Evolutionary conservation across 2,797 vertebrate genomes (phyloP).

Genomic region (Notolepis coatsorum): DNA sequence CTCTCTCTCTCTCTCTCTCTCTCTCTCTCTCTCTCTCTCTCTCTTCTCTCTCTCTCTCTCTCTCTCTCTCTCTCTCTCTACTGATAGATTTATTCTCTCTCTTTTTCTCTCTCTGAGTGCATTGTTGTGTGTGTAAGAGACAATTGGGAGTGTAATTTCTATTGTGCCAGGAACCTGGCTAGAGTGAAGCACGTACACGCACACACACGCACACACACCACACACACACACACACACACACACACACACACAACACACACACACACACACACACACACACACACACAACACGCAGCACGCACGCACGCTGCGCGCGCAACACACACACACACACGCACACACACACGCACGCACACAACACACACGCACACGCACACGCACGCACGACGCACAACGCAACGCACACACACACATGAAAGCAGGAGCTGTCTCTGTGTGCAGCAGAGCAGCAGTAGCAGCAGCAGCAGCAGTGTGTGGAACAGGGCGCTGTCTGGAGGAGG

Average conservation of each 20-base stretch:
- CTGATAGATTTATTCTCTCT: not conserved
- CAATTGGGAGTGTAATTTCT: slow-evolving; percentile 1
- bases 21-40: not conserved
- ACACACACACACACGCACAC: slow-evolving; percentile 38
- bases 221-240: slow-evolving; percentile 32
- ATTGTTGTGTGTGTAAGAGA: not conserved
- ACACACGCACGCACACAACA: slow-evolving; percentile 13
- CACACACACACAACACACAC: slow-evolving; percentile 18
- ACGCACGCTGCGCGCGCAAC: too few relatives aligned
- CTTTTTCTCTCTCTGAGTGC: not conserved
- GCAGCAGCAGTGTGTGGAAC: slow-evolving; percentile 38
- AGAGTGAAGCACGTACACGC: slow-evolving; percentile 8
- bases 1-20: not conserved
- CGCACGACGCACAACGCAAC: too few relatives aligned
- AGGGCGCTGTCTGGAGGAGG: slow-evolving; percentile 51
- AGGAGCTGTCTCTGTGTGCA: not conserved
- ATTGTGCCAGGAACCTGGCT: slow-evolving; percentile 19
- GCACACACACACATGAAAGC: not conserved
- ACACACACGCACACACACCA: slow-evolving; percentile 8
- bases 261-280: slow-evolving; percentile 18
- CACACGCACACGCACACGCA: slow-evolving; percentile 1
- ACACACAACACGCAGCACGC: too few relatives aligned
- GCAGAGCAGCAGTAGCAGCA: slow-evolving; percentile 33
- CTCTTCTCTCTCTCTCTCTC: not conserved
- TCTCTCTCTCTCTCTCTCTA: not conserved